phyloP scores from a whole-genome alignment of 2,888 invertebrate species.

The Dorcus parallelipipedus region DNA sequence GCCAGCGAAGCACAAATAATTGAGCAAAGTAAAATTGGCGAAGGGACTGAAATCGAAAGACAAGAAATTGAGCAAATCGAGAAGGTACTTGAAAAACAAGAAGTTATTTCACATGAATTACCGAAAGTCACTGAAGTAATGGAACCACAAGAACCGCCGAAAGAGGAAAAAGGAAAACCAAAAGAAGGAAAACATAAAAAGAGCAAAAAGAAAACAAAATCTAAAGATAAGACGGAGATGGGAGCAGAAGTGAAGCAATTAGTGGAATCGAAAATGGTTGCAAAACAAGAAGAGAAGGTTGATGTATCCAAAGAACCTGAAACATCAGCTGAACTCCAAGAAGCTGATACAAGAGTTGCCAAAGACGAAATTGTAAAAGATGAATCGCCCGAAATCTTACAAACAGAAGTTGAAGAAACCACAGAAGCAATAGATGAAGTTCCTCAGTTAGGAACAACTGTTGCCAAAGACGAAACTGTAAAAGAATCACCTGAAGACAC shows the following conservation, averaged over 20 bases:
- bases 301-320: too few species aligned
- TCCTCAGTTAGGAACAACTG: neutral
- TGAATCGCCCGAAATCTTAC: neutral
- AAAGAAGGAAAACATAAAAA: constrained; percentile 13
- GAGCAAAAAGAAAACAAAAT: constrained; percentile 14
- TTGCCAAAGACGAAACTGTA: neutral
- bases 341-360: too few species aligned
- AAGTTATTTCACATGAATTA: neutral
- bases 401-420: neutral
- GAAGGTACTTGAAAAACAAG: too few species aligned
- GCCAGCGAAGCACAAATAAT: too few species aligned
- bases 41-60: too few species aligned
- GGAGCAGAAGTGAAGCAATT: neutral
- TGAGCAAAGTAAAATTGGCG: too few species aligned
- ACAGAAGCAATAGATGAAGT: too few species aligned
- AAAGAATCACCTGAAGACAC: neutral
- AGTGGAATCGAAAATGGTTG: neutral
- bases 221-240: neutral
- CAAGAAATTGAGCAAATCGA: too few species aligned
- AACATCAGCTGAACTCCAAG: too few species aligned
- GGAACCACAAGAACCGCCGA: neutral
- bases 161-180: neutral
- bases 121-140: neutral
- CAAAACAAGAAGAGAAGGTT: neutral
- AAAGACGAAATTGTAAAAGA: too few species aligned